Evolutionary conservation across 2,888 invertebrate species (phyloP), one percentile per base, ranked within the genome.

Genomic region (Meloe dianella): DNA sequence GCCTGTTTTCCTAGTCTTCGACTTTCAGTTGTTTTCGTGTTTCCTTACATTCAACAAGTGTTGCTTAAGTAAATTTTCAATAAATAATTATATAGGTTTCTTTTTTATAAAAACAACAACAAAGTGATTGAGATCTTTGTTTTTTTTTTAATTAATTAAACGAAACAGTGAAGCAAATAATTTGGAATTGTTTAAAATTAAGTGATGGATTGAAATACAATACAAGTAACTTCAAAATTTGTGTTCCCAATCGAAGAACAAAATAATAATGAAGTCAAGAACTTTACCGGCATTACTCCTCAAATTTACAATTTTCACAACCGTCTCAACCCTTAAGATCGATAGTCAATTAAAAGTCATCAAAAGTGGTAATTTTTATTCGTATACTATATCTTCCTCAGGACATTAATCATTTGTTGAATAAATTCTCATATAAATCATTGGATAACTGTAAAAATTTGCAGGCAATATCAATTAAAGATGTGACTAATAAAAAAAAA

Each of bases 341-440:
- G 85, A 85, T 67, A 85, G 84, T 78, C 84, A 84, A 64, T 75
- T 86, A 57, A 79, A 78, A 35, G 78, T 85, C 60, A 75, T 83
- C 57, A 82, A 80, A 68, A 85, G 84, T 78, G 86, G 86, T 86
- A 79, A 59, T 59, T 66, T 63, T 57, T 58, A 56, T 66, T 57
- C 56, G 12, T 30, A 35, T 2, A 20, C 20, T 10, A 4, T n/a
- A 17, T 29, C 2, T 2, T 2, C 58, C 35, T 58, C 0, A 4
- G 17, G 30, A 30, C 14, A 29, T 24, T 35, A 17, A 57, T 38
- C 5, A 51, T 57, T 38, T 14, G 38, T 8, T 56, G 57, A 62
- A 62, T 32, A 63, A 51, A 61, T 58, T 64, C 57, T 57, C 10
- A 63, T 35, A 64, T 47, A 67, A 67, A 70, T 61, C 63, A 57